phyloP scores from a whole-genome alignment of 2,797 vertebrate species.

The Acropternis orthonyx region DNA sequence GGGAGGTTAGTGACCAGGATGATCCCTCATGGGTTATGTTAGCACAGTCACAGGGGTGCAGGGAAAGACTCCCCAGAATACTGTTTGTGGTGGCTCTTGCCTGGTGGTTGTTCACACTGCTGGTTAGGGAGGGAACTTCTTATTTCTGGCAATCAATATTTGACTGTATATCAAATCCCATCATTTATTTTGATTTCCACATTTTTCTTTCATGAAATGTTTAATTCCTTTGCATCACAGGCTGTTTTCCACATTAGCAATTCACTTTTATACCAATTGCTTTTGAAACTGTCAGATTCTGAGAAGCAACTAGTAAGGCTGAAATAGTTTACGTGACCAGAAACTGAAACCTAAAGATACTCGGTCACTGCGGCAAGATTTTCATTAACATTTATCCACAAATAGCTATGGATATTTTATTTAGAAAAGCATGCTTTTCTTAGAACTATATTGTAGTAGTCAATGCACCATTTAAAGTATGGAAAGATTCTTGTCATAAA shows the following conservation, averaged over 20 bases:
- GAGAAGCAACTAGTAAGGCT: background rate
- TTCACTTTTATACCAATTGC: slow-evolving; percentile 18
- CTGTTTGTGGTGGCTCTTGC: background rate
- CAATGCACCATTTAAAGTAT: too few relatives aligned
- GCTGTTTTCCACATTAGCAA: slow-evolving; percentile 2
- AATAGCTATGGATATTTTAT: background rate
- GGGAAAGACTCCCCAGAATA: background rate
- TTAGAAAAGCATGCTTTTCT: background rate
- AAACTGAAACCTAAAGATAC: slow-evolving; percentile 5
- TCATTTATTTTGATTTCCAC: background rate
- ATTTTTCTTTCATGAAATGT: slow-evolving; percentile 11
- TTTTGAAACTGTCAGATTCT: slow-evolving; percentile 22
- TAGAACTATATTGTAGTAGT: background rate
- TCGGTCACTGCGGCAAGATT: background rate
- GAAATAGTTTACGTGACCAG: background rate
- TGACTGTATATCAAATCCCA: background rate
- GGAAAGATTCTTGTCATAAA: too few relatives aligned
- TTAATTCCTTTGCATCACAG: slow-evolving; percentile 16
- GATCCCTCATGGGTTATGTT: background rate
- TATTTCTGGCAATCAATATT: background rate
- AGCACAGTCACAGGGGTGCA: background rate
- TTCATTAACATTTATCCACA: background rate
- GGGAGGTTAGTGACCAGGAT: background rate
- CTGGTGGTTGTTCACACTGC: background rate
- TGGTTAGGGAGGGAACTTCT: background rate